These are phyloP conservation scores for Onychomys leucogaster DNA, from an alignment of 2,797 vertebrate genomes.

Conservation along the genomic window DNA sequence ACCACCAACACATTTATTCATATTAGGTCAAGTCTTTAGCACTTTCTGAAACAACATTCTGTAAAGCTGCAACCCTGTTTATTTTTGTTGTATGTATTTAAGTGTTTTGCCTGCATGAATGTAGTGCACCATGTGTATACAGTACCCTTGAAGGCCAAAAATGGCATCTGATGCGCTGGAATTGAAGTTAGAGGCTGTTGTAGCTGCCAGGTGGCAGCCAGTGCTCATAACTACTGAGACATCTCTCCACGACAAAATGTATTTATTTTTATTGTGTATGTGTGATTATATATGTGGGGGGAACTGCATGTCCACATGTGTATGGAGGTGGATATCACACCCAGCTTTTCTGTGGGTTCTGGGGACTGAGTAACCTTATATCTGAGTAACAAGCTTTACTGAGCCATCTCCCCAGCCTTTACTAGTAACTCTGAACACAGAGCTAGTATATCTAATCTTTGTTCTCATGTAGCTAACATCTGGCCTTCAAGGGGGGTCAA, in stretches of 20 bases:
- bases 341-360: background rate
- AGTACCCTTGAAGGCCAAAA: background rate
- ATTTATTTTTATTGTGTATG: background rate
- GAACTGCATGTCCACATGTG: background rate
- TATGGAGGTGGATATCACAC: background rate
- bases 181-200: background rate
- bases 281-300: background rate
- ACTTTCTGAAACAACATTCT: background rate
- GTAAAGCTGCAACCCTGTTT: background rate
- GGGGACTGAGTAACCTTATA: background rate
- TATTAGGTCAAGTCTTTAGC: background rate
- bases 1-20: background rate
- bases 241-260: too few relatives aligned
- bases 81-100: background rate
- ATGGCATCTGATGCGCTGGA: background rate
- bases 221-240: background rate
- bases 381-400: background rate
- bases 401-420: background rate
- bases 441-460: background rate
- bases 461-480: background rate
- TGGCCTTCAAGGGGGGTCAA: background rate
- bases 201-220: background rate
- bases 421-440: background rate
- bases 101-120: background rate
- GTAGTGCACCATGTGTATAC: background rate